phyloP scores from a whole-genome alignment of 2,797 vertebrate species.

The Pseudochirops cupreus region DNA sequence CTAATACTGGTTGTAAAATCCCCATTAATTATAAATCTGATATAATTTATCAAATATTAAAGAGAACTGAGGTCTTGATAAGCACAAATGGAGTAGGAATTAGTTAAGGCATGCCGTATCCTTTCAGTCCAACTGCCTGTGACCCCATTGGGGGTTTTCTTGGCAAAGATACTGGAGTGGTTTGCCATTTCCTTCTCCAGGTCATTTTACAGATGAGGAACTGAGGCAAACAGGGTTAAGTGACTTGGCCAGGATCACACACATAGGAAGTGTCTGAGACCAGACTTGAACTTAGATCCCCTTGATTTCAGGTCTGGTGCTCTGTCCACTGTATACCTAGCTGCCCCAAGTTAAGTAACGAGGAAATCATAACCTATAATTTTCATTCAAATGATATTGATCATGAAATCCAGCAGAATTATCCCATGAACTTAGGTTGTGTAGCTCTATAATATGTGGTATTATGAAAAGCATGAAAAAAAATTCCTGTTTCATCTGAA shows the following conservation, averaged over 20 bases:
- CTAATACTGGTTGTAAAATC: constrained; percentile 35
- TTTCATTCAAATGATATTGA: background rate
- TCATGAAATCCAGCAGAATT: background rate
- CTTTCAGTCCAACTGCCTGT: background rate
- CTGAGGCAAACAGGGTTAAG: background rate
- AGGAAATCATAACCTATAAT: background rate
- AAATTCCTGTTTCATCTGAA: background rate
- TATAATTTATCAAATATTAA: background rate
- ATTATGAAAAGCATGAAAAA: background rate
- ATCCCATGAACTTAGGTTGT: background rate
- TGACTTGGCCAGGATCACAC: background rate
- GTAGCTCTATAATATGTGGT: background rate
- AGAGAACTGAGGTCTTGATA: background rate
- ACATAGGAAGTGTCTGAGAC: background rate
- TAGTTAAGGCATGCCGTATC: background rate
- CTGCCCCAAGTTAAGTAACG: background rate
- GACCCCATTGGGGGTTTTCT: background rate
- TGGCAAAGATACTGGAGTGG: background rate
- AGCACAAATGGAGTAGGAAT: background rate
- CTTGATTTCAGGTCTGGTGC: background rate
- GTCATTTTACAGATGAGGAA: background rate
- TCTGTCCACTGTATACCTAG: background rate
- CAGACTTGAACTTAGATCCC: too few species aligned
- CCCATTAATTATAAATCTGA: background rate
- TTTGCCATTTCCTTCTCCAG: background rate